Evolutionary conservation across 1,140 invertebrate species (phyloP).

Genomic region (Cydia fagiglandana): DNA sequence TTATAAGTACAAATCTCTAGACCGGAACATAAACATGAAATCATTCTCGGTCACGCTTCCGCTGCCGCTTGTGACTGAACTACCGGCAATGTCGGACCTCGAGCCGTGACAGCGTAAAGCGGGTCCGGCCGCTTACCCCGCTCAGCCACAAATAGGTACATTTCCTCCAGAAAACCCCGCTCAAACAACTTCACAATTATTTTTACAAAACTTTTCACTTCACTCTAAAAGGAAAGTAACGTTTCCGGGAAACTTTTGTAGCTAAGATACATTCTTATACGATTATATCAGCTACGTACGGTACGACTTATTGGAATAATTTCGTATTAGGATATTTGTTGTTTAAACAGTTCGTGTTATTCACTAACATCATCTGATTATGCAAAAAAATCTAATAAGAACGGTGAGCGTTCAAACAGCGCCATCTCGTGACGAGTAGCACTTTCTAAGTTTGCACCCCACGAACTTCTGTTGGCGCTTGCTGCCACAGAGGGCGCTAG

Average conservation of each 20-base stretch:
- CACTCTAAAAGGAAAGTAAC: slow-evolving; percentile 1
- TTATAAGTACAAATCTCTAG: not conserved
- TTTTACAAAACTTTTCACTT: slow-evolving; percentile 21
- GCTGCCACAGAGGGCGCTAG: slow-evolving; percentile 51
- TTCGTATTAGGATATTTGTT: slow-evolving; percentile 5
- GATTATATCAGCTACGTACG: not conserved
- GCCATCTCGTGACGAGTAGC: slow-evolving; percentile 66
- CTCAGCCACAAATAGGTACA: slow-evolving; percentile 68
- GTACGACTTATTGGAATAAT: not conserved
- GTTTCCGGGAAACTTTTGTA: not conserved
- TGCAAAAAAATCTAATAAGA: slow-evolving; percentile 34
- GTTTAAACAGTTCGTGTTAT: not conserved
- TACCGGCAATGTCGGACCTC: slow-evolving; percentile 35
- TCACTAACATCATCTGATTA: not conserved
- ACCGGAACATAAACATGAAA: not conserved
- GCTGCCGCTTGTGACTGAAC: slow-evolving; percentile 43
- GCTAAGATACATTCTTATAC: not conserved
- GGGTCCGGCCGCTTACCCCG: slow-evolving; percentile 54
- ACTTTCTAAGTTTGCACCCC: slow-evolving; percentile 24
- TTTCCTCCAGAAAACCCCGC: slow-evolving; percentile 44
- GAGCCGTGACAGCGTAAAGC: slow-evolving; percentile 65
- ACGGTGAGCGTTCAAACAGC: slow-evolving; percentile 29
- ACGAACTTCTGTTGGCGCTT: slow-evolving; percentile 1
- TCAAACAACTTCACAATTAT: slow-evolving; percentile 27
- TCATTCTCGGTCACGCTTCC: not conserved